phyloP scores from a whole-genome alignment of 2,888 invertebrate genomes.

The Adelphocoris suturalis region DNA sequence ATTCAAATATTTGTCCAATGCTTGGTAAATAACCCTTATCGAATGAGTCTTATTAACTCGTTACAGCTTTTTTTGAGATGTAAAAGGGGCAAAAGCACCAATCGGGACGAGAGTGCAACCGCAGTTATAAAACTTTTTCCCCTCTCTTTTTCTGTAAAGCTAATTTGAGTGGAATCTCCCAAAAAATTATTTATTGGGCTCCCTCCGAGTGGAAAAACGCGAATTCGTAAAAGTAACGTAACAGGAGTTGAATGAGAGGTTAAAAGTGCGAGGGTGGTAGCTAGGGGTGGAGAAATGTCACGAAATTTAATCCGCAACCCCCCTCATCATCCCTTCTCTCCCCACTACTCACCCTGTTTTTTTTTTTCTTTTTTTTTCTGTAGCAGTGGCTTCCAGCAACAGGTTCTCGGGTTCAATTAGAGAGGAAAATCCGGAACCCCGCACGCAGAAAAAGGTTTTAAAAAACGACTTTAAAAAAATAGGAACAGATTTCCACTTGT shows the following conservation, averaged over 20 bases:
- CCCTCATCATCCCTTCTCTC: neutral
- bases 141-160: neutral
- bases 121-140: neutral
- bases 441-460: constrained; percentile 23
- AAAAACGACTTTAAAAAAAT: constrained; percentile 29
- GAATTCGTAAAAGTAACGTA: constrained; percentile 52
- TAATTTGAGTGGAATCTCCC: constrained; percentile 35
- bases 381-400: constrained; percentile 33
- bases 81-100: neutral
- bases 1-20: too few species aligned
- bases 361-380: constrained; percentile 9
- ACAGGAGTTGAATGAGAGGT: constrained; percentile 57
- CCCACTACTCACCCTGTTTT: neutral
- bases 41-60: neutral
- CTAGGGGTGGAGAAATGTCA: constrained; percentile 30
- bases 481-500: constrained; percentile 43
- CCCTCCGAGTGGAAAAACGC: constrained; percentile 28
- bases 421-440: constrained; percentile 2
- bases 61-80: neutral
- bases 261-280: constrained; percentile 16
- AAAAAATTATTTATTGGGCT: constrained; percentile 37
- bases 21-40: too few species aligned
- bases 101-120: neutral
- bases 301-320: constrained; percentile 54
- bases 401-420: constrained; percentile 30